Conservation (phyloP, 2,797 vertebrate species). For the Brotogeris chrysoptera region DNA sequence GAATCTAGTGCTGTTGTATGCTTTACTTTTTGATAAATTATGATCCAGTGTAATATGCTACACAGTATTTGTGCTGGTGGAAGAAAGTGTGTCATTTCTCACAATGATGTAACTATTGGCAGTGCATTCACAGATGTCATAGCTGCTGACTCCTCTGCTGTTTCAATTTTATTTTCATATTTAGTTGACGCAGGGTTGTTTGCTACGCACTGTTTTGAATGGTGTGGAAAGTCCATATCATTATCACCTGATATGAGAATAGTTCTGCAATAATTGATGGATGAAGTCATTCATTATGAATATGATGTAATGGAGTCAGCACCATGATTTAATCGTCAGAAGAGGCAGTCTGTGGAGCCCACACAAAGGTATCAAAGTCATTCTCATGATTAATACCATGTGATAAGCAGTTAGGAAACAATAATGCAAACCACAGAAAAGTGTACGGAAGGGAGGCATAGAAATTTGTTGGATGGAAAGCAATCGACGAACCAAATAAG, state of each 20-base stretch:
- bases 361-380: background rate
- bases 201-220: background rate
- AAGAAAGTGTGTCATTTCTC: background rate
- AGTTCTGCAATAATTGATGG: conserved; percentile 19
- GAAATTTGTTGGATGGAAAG: background rate
- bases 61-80: background rate
- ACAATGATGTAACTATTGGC: background rate
- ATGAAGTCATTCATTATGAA: conserved; percentile 43
- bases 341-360: background rate
- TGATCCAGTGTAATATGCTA: background rate
- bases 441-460: background rate
- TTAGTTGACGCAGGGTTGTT: background rate
- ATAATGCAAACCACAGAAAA: conserved; percentile 5
- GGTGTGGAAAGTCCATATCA: background rate
- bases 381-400: conserved; percentile 17
- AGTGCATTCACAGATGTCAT: background rate
- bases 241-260: background rate
- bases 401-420: conserved; percentile 33
- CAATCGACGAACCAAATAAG: background rate
- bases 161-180: conserved; percentile 34
- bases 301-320: conserved; percentile 21
- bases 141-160: background rate
- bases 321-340: conserved; percentile 14
- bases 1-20: background rate
- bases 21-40: background rate